Evolutionary conservation across 2,113 vertebrate genomes (phyloP).

Genomic region (Zapornia atra): DNA sequence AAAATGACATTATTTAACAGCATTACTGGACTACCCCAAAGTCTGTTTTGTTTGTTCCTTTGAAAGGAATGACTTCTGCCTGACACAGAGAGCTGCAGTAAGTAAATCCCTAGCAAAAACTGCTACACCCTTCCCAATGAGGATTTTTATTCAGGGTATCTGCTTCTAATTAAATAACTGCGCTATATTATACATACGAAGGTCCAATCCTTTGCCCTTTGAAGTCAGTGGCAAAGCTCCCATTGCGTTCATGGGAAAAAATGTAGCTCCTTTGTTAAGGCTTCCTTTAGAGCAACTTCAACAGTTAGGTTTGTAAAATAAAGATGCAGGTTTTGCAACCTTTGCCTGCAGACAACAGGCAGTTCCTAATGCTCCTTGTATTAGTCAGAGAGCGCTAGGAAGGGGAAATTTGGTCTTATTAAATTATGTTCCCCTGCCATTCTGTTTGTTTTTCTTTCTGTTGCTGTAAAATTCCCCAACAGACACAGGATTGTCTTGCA

Average conservation of each 20-base stretch:
- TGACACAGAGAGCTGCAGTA: neutral
- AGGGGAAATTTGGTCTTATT: neutral
- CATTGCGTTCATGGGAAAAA: slow-evolving; percentile 5
- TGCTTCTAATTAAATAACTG: slow-evolving; percentile 54
- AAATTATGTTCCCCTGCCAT: neutral
- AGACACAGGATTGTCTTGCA: neutral
- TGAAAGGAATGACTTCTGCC: neutral
- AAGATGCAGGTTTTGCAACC: neutral
- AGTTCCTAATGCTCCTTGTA: neutral
- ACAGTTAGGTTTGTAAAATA: neutral
- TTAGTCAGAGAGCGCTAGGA: neutral
- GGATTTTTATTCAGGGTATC: neutral
- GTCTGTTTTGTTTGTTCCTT: neutral
- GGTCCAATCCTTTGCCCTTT: neutral
- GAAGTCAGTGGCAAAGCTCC: slow-evolving; percentile 26
- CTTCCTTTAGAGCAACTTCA: neutral
- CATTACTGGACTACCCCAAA: neutral
- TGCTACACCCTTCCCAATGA: neutral
- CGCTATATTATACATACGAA: neutral
- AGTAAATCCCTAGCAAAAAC: neutral
- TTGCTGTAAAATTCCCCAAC: neutral
- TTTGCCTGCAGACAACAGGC: neutral
- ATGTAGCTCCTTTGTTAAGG: neutral
- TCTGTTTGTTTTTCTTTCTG: neutral
- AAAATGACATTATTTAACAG: neutral